Evolutionary conservation across 2,113 vertebrate genomes (phyloP), one percentile per base, ranked within the genome.

Genomic region (Leptosomus discolor): DNA sequence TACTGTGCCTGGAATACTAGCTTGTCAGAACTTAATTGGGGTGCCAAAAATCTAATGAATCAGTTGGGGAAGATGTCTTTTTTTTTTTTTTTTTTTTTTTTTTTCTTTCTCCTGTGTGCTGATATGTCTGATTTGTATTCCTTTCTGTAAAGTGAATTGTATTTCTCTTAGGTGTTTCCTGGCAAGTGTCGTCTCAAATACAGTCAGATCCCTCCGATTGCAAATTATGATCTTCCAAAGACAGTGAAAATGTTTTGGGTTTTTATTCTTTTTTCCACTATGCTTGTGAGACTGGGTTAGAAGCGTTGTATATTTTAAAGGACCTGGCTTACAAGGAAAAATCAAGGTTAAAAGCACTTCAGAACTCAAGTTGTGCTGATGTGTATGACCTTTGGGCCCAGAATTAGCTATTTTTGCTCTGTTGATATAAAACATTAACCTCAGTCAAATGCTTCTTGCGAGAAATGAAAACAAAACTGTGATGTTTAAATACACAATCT

Each of bases 41-140:
- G 94, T 96, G 98, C 98, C 98, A 98, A 98, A 96, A 98, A 97
- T 97, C 98, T 98, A 97, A 98, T 98, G 98, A 99, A 99, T 98
- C 98, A 98, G 97, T 98, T 97, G 84, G 96, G 94, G 95, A 97
- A 96, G 97, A 97, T 76, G 50, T 95, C 97, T 97, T 83, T 96
- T 94, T n/a, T 94, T 97, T 93, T 19, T 29, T 15, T n/a, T n/a
- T n/a, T n/a, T n/a, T 46, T 46, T 46, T 45, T 97, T 80, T 94
- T 79, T 61, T 94, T 96, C 94, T 24, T n/a, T n/a, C n/a, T 9
- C 1, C 94, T 97, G 90, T 97, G 32, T 37, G 51, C 64, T 96
- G 97, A 97, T 99, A 99, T 97, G 97, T 99, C 98, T 98, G 98
- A 98, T 98, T 98, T 98, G 97, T 97, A 93, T 93, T 98, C 36